These are phyloP conservation scores for Ophioninae sp. DNA, from an alignment of 2,888 invertebrate genomes.

Conservation along the genomic window DNA sequence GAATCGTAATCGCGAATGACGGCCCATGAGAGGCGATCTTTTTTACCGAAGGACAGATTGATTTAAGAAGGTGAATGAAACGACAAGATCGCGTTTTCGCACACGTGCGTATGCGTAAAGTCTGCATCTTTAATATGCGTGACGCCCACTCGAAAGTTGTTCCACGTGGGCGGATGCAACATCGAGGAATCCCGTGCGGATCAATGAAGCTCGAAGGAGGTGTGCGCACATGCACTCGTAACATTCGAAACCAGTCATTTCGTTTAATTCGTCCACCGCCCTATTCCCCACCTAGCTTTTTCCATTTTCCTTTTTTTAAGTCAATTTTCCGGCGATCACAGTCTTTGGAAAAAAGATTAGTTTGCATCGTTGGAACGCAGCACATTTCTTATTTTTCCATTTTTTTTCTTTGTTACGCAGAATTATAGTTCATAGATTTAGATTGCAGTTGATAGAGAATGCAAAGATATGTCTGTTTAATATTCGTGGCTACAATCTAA, in stretches of 20 bases:
- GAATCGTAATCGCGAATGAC: constrained; percentile 5
- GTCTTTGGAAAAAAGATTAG: not conserved
- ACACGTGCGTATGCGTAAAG: not conserved
- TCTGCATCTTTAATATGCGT: constrained; percentile 35
- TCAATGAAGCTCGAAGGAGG: constrained; percentile 59
- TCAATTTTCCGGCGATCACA: constrained; percentile 4
- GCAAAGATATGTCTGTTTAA: no score
- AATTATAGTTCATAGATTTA: no score
- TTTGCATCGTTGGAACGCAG: no score
- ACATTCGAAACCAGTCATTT: constrained; percentile 44
- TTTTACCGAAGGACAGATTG: constrained; percentile 34
- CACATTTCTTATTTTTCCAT: no score
- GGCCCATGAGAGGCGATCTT: constrained; percentile 18
- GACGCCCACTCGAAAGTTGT: constrained; percentile 55
- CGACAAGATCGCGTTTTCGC: constrained; percentile 14
- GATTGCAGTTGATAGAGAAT: no score
- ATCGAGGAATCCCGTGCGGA: constrained; percentile 48
- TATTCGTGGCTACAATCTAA: no score
- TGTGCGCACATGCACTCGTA: constrained; percentile 41
- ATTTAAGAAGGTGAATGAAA: constrained; percentile 32
- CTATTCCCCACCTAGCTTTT: no score
- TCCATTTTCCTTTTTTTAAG: not conserved
- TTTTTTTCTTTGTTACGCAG: no score
- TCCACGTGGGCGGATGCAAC: constrained; percentile 59
- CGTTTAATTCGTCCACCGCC: no score